Evolutionary conservation across 2,113 vertebrate genomes (phyloP).

Genomic region (Sprattus sprattus): DNA sequence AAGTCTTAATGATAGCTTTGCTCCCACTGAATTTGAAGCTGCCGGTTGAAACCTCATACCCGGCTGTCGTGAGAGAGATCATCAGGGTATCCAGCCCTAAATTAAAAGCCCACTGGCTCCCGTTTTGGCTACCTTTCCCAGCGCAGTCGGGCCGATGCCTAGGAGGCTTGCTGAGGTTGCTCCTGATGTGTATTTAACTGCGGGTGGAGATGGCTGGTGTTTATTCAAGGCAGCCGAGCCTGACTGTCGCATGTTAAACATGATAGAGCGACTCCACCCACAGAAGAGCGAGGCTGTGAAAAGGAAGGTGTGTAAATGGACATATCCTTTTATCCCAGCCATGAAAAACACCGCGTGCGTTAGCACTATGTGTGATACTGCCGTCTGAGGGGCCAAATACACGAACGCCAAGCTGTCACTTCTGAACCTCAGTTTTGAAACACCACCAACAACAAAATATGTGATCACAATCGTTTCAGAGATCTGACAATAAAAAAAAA

Average conservation of each 20-base stretch:
- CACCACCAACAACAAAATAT: not conserved
- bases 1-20: conserved; percentile 13
- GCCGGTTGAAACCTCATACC: not conserved
- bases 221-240: conserved; percentile 27
- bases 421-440: not conserved
- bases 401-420: not conserved
- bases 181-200: conserved; percentile 30
- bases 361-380: not conserved
- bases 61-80: not conserved
- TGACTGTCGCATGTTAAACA: not conserved
- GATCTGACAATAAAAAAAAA: not conserved
- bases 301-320: conserved; percentile 18
- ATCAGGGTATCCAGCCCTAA: not conserved
- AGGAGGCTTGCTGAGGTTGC: not conserved
- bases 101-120: conserved; percentile 11
- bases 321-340: not conserved
- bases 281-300: not conserved
- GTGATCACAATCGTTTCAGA: not conserved
- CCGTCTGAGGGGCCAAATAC: not conserved
- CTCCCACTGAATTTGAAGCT: not conserved
- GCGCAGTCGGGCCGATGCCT: not conserved
- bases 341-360: not conserved
- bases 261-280: conserved; percentile 23
- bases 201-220: conserved; percentile 28
- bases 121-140: not conserved